These are phyloP conservation scores for Xiphydria camelus DNA, from an alignment of 2,888 invertebrate genomes.

Conservation along the genomic window DNA sequence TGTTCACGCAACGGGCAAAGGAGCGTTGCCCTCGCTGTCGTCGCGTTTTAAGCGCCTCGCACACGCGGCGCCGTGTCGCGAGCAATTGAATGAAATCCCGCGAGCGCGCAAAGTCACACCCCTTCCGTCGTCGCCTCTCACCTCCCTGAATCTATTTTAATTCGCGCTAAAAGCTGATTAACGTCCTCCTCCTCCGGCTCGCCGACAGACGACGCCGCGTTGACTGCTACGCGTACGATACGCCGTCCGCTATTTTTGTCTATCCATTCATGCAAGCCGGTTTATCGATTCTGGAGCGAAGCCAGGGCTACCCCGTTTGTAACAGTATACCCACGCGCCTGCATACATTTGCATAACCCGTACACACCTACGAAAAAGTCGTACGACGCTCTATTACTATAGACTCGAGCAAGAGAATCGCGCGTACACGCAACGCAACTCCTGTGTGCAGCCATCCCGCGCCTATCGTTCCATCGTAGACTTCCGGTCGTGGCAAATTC, in stretches of 20 bases:
- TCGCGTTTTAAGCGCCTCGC: constrained; percentile 3
- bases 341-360: no score
- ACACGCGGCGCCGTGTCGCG: neutral
- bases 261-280: constrained; percentile 28
- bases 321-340: no score
- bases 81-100: neutral
- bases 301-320: no score
- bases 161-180: constrained; percentile 33
- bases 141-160: neutral
- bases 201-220: neutral
- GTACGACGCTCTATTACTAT: no score
- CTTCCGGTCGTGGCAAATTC: no score
- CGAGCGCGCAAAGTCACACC: constrained; percentile 15
- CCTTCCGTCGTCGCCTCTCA: no score
- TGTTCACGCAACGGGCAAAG: no score
- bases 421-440: no score
- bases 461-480: no score
- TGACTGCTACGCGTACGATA: neutral
- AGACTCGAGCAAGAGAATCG: no score
- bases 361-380: no score
- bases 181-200: constrained; percentile 6
- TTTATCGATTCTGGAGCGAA: constrained; percentile 35
- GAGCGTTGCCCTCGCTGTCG: constrained; percentile 7
- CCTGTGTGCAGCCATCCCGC: no score
- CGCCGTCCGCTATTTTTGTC: constrained; percentile 18